These are phyloP conservation scores for Hanleya hanleyi DNA, from an alignment of 2,888 invertebrate species.

Conservation along the genomic window DNA sequence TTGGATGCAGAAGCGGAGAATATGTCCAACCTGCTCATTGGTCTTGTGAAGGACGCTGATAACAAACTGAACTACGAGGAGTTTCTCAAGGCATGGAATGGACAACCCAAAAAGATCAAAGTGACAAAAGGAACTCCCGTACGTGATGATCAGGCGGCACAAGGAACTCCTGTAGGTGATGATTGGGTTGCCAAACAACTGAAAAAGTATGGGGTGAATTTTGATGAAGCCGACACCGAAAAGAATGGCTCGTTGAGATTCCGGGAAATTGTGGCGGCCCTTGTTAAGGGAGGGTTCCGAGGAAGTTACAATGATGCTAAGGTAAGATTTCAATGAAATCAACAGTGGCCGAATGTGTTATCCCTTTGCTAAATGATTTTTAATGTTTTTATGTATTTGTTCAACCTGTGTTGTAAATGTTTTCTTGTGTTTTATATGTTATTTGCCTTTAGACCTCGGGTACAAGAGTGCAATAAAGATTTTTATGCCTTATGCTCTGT, in stretches of 20 bases:
- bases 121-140: too few relatives aligned
- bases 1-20: slow-evolving; percentile 54
- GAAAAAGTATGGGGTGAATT: slow-evolving; percentile 50
- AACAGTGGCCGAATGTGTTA: too few relatives aligned
- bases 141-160: too few relatives aligned
- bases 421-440: too few relatives aligned
- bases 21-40: slow-evolving; percentile 50
- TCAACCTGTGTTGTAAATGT: too few relatives aligned
- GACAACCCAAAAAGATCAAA: background rate
- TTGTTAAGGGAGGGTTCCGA: slow-evolving; percentile 52
- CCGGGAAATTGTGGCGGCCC: slow-evolving; percentile 46
- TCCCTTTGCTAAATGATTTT: too few relatives aligned
- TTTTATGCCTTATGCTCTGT: too few relatives aligned
- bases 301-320: slow-evolving; percentile 51
- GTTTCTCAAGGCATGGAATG: slow-evolving; percentile 46
- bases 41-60: slow-evolving; percentile 39
- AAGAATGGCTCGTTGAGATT: slow-evolving; percentile 54
- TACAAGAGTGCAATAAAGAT: too few relatives aligned
- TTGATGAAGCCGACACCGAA: slow-evolving; percentile 56
- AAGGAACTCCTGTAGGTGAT: slow-evolving; percentile 6
- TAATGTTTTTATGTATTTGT: too few relatives aligned
- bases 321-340: too few relatives aligned
- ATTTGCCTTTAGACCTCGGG: too few relatives aligned
- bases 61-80: slow-evolving; percentile 48
- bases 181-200: slow-evolving; percentile 54